phyloP scores from a whole-genome alignment of 1,140 invertebrate genomes.

The Neodiprion fabricii region DNA sequence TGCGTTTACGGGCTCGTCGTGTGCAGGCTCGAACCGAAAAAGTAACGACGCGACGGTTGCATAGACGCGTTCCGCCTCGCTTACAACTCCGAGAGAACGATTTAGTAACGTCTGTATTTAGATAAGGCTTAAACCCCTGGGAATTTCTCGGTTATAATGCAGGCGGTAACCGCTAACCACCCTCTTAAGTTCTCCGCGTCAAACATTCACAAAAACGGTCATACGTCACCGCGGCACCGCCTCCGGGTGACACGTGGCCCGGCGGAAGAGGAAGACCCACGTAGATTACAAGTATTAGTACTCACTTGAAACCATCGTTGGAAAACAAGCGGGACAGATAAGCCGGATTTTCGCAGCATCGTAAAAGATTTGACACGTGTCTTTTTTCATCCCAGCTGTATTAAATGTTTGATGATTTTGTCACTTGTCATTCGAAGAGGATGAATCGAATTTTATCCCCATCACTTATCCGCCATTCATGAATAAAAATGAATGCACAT shows the following conservation, averaged over 20 bases:
- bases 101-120: constrained; percentile 1
- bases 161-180: background rate
- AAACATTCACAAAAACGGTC: constrained; percentile 3
- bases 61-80: no score
- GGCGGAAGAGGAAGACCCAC: background rate
- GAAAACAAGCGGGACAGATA: background rate
- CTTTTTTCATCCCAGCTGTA: no score
- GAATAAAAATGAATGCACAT: no score
- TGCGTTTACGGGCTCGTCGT: no score
- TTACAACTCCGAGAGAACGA: background rate
- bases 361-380: background rate
- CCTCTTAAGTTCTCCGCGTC: constrained; percentile 4
- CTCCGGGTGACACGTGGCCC: background rate
- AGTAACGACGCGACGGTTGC: no score
- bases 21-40: no score
- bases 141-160: background rate
- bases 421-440: no score
- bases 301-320: background rate
- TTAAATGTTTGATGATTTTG: no score
- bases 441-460: no score
- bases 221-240: background rate
- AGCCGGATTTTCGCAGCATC: background rate
- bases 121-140: constrained; percentile 3
- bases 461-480: no score
- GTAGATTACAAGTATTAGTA: background rate